Base-by-base conservation (phyloP, 2,113 vertebrate species). In the Sinocyclocheilus anophthalmus region DNA sequence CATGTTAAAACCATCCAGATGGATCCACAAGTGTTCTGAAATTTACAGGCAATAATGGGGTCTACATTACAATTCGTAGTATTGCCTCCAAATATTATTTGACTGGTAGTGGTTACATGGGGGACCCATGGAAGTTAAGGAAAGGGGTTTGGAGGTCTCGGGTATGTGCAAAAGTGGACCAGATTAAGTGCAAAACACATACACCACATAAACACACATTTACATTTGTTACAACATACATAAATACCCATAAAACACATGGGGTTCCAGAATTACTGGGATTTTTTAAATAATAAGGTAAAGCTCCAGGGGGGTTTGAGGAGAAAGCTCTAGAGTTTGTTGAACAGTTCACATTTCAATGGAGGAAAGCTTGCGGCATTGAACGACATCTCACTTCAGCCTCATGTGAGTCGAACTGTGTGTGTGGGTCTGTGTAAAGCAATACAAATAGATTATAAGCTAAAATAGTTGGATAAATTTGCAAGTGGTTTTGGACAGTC, bases 261-360 rank as follows among this genome's bases (percentile, higher is more conserved):
- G 87, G 91, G n/a, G n/a, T n/a, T 88, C n/a, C 86, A 94, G 94
- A n/a, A 95, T 95, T 95, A 95, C 88, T 90, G n/a, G n/a, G 83
- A 87, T 89, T 89, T 93, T 89, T n/a, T n/a, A n/a, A n/a, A n/a
- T 89, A n/a, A 91, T 91, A 91, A 91, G 82, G 87, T 80, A n/a
- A n/a, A n/a, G n/a, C n/a, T n/a, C n/a, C n/a, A 88, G 89, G 86
- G 86, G 79, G 85, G 77, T 90, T 67, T 75, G 77, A 87, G 90
- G 90, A 90, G 89, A 91, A 86, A 67, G 30, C 84, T 79, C 61
- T 86, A n/a, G 75, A 88, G 63, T 81, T 77, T 86, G 72, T 79
- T 76, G 18, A 75, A 84, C 45, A 45, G 18, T 84, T 84, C 30
- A 73, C 48, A 42, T 55, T 63, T 82, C 12, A 33, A 88, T 85